Base-by-base conservation (phyloP, 1,140 invertebrate genomes). In the Littorina saxatilis region DNA sequence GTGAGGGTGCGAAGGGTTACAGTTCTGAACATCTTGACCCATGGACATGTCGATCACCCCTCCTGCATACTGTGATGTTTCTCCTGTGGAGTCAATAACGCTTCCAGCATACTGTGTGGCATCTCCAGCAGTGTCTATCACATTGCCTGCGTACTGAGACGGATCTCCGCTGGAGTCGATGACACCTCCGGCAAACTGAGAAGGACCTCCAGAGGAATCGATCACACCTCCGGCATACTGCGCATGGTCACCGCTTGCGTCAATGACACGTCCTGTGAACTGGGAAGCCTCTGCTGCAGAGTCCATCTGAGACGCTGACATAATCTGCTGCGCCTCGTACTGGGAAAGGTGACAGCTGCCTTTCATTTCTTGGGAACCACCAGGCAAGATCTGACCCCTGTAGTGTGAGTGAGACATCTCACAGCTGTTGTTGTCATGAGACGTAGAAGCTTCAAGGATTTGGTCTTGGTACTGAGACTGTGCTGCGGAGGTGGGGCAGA, bases 1-100 rank as follows among this genome's bases (percentile, higher is more conserved):
- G 32, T 63, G 76, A 20, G n/a, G 37, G 29, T 78, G 55, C n/a
- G 35, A 15, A 29, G 55, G 17, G 37, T 29, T 43, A 37, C 76
- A 78, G 11, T 32, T 17, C 58, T 58, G 76, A 39, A 58, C 58
- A 15, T 40, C 76, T 35, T 66, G 55, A 39, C 32, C 55, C n/a
- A n/a, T 39, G 15, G 76, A 63, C 55, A 78, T 63, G 37, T 78
- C 76, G 11, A 76, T 52, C 27, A 76, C 74, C 23, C 47, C 74
- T 58, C 29, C 40, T 13, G 74, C 50, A 58, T 76, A 76, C 50
- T 76, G 74, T 7, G 74, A 35, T 2, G 43, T 50, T 35, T 58
- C 55, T 20, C 74, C 74, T 35, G 43, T 76, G 50, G 74, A 58
- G 17, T 76, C 47, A 9, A 76, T 58, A 1, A 76, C 74, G 27